Base-by-base conservation (phyloP, 1,140 invertebrate genomes). In the Nilaparvata lugens region DNA sequence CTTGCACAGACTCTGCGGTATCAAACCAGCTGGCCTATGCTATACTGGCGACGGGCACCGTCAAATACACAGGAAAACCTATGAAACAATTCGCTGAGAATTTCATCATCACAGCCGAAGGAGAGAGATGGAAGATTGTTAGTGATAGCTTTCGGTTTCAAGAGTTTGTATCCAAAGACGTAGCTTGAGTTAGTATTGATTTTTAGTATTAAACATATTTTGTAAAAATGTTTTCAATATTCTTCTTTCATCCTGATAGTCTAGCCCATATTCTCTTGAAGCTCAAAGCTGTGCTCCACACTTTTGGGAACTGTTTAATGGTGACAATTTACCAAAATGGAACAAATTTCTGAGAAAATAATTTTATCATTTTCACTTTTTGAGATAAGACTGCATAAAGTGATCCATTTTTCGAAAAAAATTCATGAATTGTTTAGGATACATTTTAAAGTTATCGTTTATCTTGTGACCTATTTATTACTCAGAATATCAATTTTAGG, bases 91-190 rank as follows among this genome's bases (percentile, higher is more conserved):
- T 92, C 65, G 83, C 86, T 66, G 89, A 94, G 73, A 87, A 83
- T 11, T 93, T 93, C 67, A 73, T 92, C 1, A 82, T 94, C 16
- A 89, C 88, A 0, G 88, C 86, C 13, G 81, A 87, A 66, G 86
- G 82, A 19, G 87, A 90, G 60, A 91, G 91, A 70, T 93, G 89
- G 90, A 92, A 91, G 76, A 90, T 94, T 62, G 88, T 88, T 21
- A 89, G 83, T 48, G 91, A 93, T 70, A 87, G 82, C 64, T 91
- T 87, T 68, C 78, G 90, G 68, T 76, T 86, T 65, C 86, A 91
- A 79, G 84, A 87, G 67, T 60, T 64, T 42, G 13, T 66, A 9
- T 38, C 61, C 2, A 51, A 56, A 53, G 23, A 13, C 28, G 7
- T 19, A 18, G 18, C 11, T 14, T n/a, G n/a, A n/a, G 2, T 9